A percentile compares a stretch with the other conserved stretches of the same genome.
These are phyloP conservation scores for Eristalis tenax DNA, from an alignment of 2,888 invertebrate species.

Conservation along the genomic window DNA sequence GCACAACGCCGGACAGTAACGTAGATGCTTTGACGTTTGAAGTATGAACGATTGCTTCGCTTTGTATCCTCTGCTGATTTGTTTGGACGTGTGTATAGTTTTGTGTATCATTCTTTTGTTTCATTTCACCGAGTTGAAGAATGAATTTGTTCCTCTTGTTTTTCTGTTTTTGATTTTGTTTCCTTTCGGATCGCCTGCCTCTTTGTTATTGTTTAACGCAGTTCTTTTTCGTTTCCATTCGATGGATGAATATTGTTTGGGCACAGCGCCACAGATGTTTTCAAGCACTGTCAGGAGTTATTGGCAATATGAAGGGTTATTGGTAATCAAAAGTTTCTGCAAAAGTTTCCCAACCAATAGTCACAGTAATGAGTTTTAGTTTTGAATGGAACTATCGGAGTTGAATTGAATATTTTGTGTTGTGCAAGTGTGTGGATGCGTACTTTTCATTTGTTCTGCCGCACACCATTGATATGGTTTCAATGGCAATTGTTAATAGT, in stretches of 20 bases:
- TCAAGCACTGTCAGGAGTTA: conserved; percentile 29
- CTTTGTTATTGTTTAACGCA: conserved; percentile 12
- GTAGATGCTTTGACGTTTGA: conserved; percentile 66
- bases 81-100: conserved; percentile 42
- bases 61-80: conserved; percentile 37
- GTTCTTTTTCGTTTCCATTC: no score
- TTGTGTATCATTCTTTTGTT: conserved; percentile 28
- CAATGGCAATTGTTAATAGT: no score
- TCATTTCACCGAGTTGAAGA: conserved; percentile 47
- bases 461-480: no score
- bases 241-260: conserved; percentile 16
- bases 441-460: background rate
- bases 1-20: conserved; percentile 71
- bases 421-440: background rate
- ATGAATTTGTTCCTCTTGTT: background rate
- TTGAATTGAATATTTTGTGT: conserved; percentile 5
- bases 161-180: no score
- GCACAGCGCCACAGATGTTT: conserved; percentile 34
- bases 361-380: conserved; percentile 40
- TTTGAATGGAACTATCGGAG: conserved; percentile 15
- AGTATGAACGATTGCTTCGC: conserved; percentile 53
- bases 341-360: conserved; percentile 29
- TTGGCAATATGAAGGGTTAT: conserved; percentile 38
- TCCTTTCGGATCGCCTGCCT: background rate
- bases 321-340: conserved; percentile 36